Evolutionary conservation across 1,140 invertebrate genomes (phyloP), one percentile per base, ranked within the genome.

Genomic region (Myzus persicae): DNA sequence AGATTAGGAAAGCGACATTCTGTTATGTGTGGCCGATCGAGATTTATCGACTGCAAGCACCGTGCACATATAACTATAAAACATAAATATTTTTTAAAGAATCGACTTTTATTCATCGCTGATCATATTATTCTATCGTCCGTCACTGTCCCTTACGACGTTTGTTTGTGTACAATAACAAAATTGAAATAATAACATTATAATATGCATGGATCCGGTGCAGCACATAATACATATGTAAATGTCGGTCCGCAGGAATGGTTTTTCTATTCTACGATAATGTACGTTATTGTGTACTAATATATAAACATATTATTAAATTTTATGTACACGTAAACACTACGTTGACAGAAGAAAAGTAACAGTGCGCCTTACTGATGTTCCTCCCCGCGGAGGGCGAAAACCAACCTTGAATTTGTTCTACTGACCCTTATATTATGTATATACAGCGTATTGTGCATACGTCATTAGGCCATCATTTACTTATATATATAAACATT

Each of bases 361-460:
- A 84, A 40, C 82, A 40, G 82, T 40, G 82, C 40, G 82, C 40
- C 38, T 84, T 26, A 76, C 8, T 84, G 82, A 11, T 14, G 38
- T 40, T 11, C 9, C 82, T 38, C 40, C 24, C 31, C 85, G 44
- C 14, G 31, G 59, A 76, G 87, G 87, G 44, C 44, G 7, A 46
- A 46, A 92, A 48, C 36, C 91, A 84, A 92, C 91, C 91, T 92
- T 92, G 91, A 51, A 92, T 92, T 92, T 92, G 91, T 92, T 92
- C 91, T 92, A 92, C 59, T 92, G 91, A 92, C 91, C 91, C 90
- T 36, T 82, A 92, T 92, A 46, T 40, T 67, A 31, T 40, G 20
- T 36, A 36, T 36, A 85, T 20, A 54, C 38, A 54, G 4, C 9
- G 26, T 20, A 67, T 36, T 90, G 54, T 91, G 40, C 26, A 44